These are phyloP conservation scores for Myotis vivesi DNA, from an alignment of 2,797 vertebrate genomes.

Conservation along the genomic window DNA sequence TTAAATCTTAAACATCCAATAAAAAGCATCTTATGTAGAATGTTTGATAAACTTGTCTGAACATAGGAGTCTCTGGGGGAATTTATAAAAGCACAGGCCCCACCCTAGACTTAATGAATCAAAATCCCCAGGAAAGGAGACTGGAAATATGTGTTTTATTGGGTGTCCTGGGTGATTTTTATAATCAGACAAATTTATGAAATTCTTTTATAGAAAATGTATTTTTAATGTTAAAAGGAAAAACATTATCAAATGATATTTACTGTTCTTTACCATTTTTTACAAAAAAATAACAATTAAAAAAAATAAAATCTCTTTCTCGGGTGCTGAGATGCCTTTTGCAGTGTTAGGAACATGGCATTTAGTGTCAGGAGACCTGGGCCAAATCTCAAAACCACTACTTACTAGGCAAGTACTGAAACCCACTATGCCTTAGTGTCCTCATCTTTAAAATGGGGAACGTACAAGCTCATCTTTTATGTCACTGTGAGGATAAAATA, in stretches of 20 bases:
- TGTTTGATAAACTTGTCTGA: constrained; percentile 58
- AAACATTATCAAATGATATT: not conserved
- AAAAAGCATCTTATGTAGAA: constrained; percentile 40
- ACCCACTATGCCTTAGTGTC: not conserved
- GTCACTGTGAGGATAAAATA: not conserved
- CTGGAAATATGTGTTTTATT: not conserved
- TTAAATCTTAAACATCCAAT: constrained; percentile 60
- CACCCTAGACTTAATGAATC: not conserved
- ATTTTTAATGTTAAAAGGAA: constrained; percentile 6
- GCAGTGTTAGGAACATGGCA: not conserved
- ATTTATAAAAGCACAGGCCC: not conserved
- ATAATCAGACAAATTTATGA: not conserved
- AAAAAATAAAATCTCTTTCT: not conserved
- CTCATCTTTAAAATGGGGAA: not conserved
- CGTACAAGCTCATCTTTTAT: not conserved
- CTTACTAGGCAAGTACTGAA: not conserved
- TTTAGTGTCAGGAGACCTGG: not conserved
- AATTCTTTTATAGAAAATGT: not conserved
- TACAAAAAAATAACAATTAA: not conserved
- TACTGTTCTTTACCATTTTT: not conserved
- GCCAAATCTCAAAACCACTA: not conserved
- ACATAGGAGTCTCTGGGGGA: not conserved
- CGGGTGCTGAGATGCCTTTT: not conserved
- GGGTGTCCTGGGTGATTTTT: not conserved
- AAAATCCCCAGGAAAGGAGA: not conserved